Evolutionary conservation across 2,113 vertebrate species (phyloP).

Genomic region (Ceyx melanurus): DNA sequence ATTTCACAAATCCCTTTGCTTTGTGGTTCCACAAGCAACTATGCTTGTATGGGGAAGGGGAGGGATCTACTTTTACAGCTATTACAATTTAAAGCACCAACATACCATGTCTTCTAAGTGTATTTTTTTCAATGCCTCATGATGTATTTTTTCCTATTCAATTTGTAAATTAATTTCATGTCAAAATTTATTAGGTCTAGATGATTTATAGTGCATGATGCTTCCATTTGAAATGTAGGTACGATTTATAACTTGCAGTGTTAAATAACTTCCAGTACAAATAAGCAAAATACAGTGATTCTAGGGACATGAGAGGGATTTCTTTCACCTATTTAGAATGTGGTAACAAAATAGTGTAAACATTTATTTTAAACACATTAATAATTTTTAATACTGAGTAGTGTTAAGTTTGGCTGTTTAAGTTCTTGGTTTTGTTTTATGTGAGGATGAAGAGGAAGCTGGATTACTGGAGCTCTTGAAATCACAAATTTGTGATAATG

Average conservation of each 20-base stretch:
- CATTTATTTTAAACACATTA: not conserved
- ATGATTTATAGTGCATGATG: not conserved
- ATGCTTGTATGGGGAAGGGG: not conserved
- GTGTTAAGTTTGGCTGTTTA: slow-evolving; percentile 9
- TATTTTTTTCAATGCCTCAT: not conserved
- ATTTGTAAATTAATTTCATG: not conserved
- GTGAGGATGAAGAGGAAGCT: slow-evolving; percentile 96
- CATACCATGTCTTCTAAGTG: not conserved
- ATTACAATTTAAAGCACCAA: not conserved
- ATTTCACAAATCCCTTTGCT: not conserved
- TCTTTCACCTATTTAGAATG: not conserved
- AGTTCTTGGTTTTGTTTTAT: slow-evolving; percentile 62
- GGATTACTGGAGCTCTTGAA: slow-evolving; percentile 95
- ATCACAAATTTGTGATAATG: slow-evolving; percentile 98
- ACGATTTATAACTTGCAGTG: not conserved
- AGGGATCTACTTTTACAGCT: not conserved
- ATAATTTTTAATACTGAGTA: not conserved
- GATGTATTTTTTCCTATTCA: not conserved
- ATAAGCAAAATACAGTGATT: not conserved
- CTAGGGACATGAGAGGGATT: not conserved
- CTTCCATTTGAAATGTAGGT: not conserved
- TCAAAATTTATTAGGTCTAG: not conserved
- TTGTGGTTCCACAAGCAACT: not conserved
- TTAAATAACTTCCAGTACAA: not conserved
- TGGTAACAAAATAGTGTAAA: not conserved